Percentiles rank a stretch among this genome's conserved stretches.
Evolutionary conservation across 2,888 invertebrate species (phyloP).

Genomic region (Anoncus sp.): DNA sequence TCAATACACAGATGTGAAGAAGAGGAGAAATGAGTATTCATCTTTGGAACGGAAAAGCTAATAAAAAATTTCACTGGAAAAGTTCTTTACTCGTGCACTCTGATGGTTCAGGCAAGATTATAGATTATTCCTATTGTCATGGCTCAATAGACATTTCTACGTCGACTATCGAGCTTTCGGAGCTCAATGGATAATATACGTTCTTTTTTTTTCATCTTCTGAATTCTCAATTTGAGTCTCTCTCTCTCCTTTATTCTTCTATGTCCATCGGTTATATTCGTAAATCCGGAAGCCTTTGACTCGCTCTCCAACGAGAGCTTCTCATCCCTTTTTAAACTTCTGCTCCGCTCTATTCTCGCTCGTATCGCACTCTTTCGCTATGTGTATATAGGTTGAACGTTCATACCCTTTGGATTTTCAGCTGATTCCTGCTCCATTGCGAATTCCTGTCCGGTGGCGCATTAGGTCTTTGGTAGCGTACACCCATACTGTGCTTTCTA

Average conservation of each 20-base stretch:
- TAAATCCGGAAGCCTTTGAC: not conserved
- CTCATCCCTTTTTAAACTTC: slow-evolving; percentile 2
- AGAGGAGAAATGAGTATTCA: not conserved
- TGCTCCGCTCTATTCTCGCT: slow-evolving; percentile 1
- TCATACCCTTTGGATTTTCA: slow-evolving; percentile 43
- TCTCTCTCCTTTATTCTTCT: not conserved
- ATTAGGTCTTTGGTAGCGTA: slow-evolving; percentile 30
- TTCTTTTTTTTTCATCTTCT: not conserved
- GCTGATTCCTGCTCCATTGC: slow-evolving; percentile 36
- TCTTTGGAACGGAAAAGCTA: too few species aligned
- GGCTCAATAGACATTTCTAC: not conserved
- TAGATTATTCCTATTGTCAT: not conserved
- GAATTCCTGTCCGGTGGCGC: slow-evolving; percentile 51
- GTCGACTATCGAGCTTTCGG: not conserved
- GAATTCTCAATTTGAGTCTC: not conserved
- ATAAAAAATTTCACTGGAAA: not conserved
- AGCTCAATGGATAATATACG: not conserved
- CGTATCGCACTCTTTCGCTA: not conserved
- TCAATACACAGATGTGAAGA: not conserved
- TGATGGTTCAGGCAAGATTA: not conserved
- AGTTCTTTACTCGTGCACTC: not conserved
- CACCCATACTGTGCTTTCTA: too few species aligned
- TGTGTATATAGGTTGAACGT: not conserved
- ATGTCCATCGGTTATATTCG: not conserved
- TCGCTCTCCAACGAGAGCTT: not conserved